phyloP scores from a whole-genome alignment of 92 coral and sea anemone genomes.

The Paragorgia papillata region DNA sequence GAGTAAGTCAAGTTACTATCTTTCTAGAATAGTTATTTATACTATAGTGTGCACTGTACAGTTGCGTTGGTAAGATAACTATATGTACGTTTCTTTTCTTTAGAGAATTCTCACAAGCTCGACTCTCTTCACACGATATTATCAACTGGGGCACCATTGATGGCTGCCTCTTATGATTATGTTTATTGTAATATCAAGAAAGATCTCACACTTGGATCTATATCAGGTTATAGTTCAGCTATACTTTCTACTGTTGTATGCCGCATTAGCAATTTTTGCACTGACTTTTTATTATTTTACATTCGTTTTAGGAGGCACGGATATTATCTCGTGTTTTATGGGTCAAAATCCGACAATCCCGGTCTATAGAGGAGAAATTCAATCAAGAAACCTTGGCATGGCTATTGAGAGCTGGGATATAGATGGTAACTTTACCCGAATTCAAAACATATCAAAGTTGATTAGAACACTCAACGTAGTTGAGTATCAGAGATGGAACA shows the following conservation, averaged over 20 bases:
- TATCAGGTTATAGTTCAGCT: constrained; percentile 86
- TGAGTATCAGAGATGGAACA: too few relatives aligned
- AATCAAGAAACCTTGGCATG: constrained; percentile 94
- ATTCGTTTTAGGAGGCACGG: constrained; percentile 81
- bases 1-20: constrained; percentile 73
- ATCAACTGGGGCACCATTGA: constrained; percentile 94
- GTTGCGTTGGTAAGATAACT: not conserved
- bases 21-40: too few relatives aligned
- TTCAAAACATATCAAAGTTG: not conserved
- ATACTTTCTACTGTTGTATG: too few relatives aligned
- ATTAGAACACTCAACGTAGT: too few relatives aligned
- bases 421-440: constrained; percentile 57
- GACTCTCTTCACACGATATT: constrained; percentile 76
- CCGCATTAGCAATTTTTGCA: too few relatives aligned
- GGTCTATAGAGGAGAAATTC: constrained; percentile 97
- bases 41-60: too few relatives aligned
- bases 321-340: constrained; percentile 92
- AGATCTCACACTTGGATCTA: constrained; percentile 89
- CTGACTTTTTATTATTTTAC: not conserved
- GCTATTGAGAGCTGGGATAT: constrained; percentile 94
- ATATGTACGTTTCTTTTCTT: not conserved
- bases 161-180: constrained; percentile 87
- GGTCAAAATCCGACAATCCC: constrained; percentile 90
- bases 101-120: constrained; percentile 71
- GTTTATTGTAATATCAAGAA: constrained; percentile 82